Evolutionary conservation across 2,113 vertebrate genomes (phyloP).

Genomic region (Rana temporaria): DNA sequence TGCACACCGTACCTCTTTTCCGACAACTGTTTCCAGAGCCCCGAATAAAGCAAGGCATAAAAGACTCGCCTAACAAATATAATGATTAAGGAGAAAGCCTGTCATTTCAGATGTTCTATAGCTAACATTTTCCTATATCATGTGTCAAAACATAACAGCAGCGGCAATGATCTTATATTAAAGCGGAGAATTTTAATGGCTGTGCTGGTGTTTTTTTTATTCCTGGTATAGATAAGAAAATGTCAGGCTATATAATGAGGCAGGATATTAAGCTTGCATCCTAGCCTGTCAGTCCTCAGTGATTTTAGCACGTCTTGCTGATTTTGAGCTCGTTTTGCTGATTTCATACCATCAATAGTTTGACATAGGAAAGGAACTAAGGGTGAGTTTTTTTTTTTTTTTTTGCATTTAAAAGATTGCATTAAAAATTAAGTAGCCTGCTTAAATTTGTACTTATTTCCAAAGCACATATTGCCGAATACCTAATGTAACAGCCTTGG

Average conservation of each 20-base stretch:
- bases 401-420: constrained; percentile 2
- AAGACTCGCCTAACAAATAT: constrained; percentile 40
- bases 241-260: constrained; percentile 28
- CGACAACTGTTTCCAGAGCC: constrained; percentile 32
- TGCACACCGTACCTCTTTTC: constrained; percentile 7
- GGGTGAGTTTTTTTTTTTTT: neutral
- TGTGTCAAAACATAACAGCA: constrained; percentile 40
- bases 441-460: neutral
- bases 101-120: constrained; percentile 24
- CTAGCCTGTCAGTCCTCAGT: constrained; percentile 7
- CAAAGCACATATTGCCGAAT: neutral
- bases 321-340: neutral
- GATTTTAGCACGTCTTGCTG: neutral
- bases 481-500: neutral
- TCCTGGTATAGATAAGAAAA: constrained; percentile 23
- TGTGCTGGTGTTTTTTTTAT: neutral
- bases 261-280: constrained; percentile 11
- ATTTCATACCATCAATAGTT: neutral
- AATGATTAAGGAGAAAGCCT: constrained; percentile 30
- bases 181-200: constrained; percentile 38
- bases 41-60: constrained; percentile 27
- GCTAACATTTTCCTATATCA: constrained; percentile 46
- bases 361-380: neutral
- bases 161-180: constrained; percentile 36
- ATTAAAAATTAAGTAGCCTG: neutral